These are phyloP conservation scores for Stegana nigrithorax DNA, from an alignment of 2,888 invertebrate genomes.

Conservation along the genomic window DNA sequence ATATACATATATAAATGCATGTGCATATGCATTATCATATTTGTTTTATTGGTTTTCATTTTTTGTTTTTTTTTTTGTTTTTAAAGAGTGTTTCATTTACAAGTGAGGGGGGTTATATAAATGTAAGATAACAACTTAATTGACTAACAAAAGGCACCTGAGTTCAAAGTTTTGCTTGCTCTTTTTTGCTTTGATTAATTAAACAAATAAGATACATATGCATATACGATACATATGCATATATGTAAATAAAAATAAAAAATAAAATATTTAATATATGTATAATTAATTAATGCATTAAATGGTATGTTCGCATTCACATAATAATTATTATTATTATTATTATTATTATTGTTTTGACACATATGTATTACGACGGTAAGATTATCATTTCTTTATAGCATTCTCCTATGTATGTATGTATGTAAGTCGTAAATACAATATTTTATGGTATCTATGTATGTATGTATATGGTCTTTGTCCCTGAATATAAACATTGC, in stretches of 20 bases:
- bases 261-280: constrained; percentile 33
- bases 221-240: constrained; percentile 2
- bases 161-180: constrained; percentile 52
- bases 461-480: constrained; percentile 55
- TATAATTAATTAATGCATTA: constrained; percentile 42
- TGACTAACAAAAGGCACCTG: constrained; percentile 67
- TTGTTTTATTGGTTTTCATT: neutral
- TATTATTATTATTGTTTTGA: constrained; percentile 21
- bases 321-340: constrained; percentile 12
- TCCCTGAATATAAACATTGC: constrained; percentile 46
- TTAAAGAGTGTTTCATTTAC: too few relatives aligned
- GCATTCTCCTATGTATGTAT: constrained; percentile 24
- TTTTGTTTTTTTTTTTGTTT: constrained; percentile 33
- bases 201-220: constrained; percentile 1
- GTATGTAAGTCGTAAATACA: neutral
- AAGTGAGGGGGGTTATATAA: constrained; percentile 12
- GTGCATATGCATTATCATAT: too few relatives aligned
- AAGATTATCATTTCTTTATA: neutral
- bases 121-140: constrained; percentile 61
- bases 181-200: neutral
- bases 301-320: constrained; percentile 43
- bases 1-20: neutral
- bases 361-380: constrained; percentile 2
- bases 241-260: constrained; percentile 20
- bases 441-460: constrained; percentile 16